phyloP scores from a whole-genome alignment of 2,888 invertebrate species.

The Epiblema foenella region DNA sequence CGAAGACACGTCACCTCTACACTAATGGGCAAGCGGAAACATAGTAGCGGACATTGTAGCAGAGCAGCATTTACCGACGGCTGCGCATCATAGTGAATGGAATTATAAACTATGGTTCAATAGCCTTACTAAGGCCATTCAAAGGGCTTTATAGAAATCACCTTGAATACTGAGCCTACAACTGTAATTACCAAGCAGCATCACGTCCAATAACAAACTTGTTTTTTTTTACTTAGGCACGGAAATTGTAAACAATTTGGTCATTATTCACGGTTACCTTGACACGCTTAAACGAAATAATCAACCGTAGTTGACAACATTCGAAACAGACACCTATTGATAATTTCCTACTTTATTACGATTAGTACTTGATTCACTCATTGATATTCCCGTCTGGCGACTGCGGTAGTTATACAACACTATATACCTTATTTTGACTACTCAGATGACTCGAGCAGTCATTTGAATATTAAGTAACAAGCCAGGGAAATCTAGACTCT shows the following conservation, averaged over 20 bases:
- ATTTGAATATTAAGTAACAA: slow-evolving; percentile 1
- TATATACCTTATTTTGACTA: slow-evolving; percentile 34
- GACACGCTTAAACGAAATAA: slow-evolving; percentile 27
- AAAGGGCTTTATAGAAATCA: slow-evolving; percentile 23
- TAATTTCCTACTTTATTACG: slow-evolving; percentile 17
- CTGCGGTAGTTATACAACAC: slow-evolving; percentile 27
- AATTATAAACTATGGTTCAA: slow-evolving; percentile 24
- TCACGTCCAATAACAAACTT: slow-evolving; percentile 4
- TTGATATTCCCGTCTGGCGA: slow-evolving; percentile 34
- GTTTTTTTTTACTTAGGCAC: slow-evolving; percentile 1
- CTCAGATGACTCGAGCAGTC: slow-evolving; percentile 18
- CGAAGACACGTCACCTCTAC: background rate
- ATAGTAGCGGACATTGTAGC: background rate
- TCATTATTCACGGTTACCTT: slow-evolving; percentile 36
- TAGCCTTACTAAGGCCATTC: slow-evolving; percentile 4
- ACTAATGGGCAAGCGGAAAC: background rate
- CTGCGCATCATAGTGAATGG: background rate
- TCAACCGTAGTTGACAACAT: slow-evolving; percentile 22
- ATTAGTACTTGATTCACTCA: slow-evolving; percentile 30
- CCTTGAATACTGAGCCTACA: slow-evolving; percentile 26
- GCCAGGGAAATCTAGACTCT: background rate
- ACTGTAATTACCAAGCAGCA: slow-evolving; percentile 13
- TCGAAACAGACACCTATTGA: slow-evolving; percentile 14
- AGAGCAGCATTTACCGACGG: slow-evolving; percentile 2
- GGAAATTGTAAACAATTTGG: slow-evolving; percentile 38